phyloP scores from a whole-genome alignment of 2,797 vertebrate genomes.

The Anisognathus igniventris region DNA sequence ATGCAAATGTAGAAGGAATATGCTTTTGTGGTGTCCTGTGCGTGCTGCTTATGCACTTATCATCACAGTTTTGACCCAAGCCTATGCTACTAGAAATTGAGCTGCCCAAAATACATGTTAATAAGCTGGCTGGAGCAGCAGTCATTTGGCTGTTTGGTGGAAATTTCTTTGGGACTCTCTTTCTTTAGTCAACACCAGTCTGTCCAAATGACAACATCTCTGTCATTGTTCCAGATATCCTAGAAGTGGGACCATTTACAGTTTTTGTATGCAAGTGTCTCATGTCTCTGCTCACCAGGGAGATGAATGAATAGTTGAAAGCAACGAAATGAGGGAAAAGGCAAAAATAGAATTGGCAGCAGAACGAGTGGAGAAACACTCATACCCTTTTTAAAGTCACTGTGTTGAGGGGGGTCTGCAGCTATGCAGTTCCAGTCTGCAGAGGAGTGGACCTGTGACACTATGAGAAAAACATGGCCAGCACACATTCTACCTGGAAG shows the following conservation, averaged over 20 bases:
- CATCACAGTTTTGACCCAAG: neutral
- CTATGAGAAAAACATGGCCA: neutral
- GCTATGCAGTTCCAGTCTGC: neutral
- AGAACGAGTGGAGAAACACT: neutral
- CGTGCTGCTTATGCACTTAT: fast-evolving
- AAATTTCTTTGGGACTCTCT: neutral
- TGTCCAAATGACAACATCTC: neutral
- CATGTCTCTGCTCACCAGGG: neutral
- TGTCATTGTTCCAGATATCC: neutral
- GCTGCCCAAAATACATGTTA: neutral
- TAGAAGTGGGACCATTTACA: neutral
- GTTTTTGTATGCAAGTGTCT: neutral
- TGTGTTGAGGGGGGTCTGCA: neutral
- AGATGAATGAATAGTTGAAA: neutral
- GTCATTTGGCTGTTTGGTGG: neutral
- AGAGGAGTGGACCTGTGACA: neutral
- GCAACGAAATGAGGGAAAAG: neutral
- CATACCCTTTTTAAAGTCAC: neutral
- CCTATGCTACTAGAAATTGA: neutral
- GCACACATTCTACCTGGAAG: fast-evolving
- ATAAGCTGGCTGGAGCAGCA: neutral
- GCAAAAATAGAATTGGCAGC: neutral
- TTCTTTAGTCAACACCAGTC: neutral
- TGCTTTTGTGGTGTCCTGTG: neutral
- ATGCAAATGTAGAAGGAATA: neutral